Evolutionary conservation across 2,797 vertebrate genomes (phyloP).

Genomic region (Xerus rutilus): DNA sequence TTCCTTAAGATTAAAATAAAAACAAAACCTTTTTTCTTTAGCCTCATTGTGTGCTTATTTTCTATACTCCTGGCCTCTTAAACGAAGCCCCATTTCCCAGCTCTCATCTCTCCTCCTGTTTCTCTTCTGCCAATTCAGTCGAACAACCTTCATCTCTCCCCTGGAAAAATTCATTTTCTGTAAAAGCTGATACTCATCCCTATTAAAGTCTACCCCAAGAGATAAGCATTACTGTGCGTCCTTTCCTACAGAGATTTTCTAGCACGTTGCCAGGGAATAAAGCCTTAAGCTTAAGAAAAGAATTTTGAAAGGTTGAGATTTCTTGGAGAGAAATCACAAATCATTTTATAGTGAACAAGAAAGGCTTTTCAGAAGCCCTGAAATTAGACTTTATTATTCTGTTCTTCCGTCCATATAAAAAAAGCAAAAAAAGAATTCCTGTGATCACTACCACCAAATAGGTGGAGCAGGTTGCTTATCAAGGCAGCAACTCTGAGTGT

Average conservation of each 20-base stretch:
- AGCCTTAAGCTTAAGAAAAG: constrained; percentile 50
- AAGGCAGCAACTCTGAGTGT: neutral
- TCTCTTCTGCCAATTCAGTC: neutral
- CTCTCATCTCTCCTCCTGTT: neutral
- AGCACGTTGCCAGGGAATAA: constrained; percentile 21
- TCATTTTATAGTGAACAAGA: constrained; percentile 48
- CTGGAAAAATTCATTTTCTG: constrained; percentile 56
- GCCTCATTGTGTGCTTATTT: neutral
- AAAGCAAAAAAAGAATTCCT: neutral
- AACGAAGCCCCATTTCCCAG: neutral
- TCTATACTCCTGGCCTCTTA: neutral
- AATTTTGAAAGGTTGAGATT: constrained; percentile 52
- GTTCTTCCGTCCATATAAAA: fast-evolving
- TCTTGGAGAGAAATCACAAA: constrained; percentile 55
- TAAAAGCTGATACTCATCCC: constrained; percentile 34
- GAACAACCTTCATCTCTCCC: neutral
- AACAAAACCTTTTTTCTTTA: neutral
- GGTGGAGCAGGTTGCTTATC: neutral
- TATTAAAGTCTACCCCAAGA: constrained; percentile 24
- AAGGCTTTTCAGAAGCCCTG: neutral
- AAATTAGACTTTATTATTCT: constrained; percentile 4
- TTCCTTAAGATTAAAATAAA: neutral
- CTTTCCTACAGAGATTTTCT: neutral
- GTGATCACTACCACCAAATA: neutral
- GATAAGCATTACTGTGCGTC: neutral